These are phyloP conservation scores for Polia nebulosa DNA, from an alignment of 2,888 invertebrate genomes.

Conservation along the genomic window DNA sequence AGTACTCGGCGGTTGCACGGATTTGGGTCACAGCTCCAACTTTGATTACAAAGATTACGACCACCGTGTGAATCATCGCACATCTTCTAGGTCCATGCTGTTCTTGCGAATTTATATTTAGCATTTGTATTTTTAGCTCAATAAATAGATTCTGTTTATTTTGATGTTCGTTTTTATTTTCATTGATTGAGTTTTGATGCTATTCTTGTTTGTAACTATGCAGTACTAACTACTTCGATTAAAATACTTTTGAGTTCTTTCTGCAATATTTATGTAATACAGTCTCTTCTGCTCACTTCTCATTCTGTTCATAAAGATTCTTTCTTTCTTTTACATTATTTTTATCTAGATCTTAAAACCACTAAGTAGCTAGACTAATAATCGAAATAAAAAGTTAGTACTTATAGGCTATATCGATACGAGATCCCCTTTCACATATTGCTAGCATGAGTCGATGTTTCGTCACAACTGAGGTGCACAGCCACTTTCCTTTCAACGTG, in stretches of 20 bases:
- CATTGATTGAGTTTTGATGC: slow-evolving; percentile 11
- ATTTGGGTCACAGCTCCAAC: slow-evolving; percentile 90
- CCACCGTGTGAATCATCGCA: slow-evolving; percentile 88
- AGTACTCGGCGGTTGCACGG: slow-evolving; percentile 89
- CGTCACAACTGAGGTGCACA: slow-evolving; percentile 58
- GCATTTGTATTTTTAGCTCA: slow-evolving; percentile 49
- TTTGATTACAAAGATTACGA: slow-evolving; percentile 90
- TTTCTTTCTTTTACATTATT: slow-evolving; percentile 26
- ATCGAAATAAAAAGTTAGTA: slow-evolving; percentile 47
- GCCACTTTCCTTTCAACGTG: slow-evolving; percentile 70
- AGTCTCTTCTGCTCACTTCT: slow-evolving; percentile 12
- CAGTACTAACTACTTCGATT: background rate
- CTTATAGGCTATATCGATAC: slow-evolving; percentile 58
- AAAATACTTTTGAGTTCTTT: background rate
- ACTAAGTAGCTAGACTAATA: slow-evolving; percentile 25
- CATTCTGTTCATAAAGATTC: slow-evolving; percentile 20
- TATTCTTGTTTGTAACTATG: background rate
- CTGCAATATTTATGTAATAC: slow-evolving; percentile 20
- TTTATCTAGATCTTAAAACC: slow-evolving; percentile 33
- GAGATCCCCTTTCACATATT: slow-evolving; percentile 72
- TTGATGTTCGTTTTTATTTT: slow-evolving; percentile 25
- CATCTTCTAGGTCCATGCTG: slow-evolving; percentile 79
- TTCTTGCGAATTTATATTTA: slow-evolving; percentile 63
- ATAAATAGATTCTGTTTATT: slow-evolving; percentile 34
- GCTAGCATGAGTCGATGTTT: slow-evolving; percentile 59